Conservation (phyloP, 2,113 vertebrate species). For the Crocuta crocuta region DNA sequence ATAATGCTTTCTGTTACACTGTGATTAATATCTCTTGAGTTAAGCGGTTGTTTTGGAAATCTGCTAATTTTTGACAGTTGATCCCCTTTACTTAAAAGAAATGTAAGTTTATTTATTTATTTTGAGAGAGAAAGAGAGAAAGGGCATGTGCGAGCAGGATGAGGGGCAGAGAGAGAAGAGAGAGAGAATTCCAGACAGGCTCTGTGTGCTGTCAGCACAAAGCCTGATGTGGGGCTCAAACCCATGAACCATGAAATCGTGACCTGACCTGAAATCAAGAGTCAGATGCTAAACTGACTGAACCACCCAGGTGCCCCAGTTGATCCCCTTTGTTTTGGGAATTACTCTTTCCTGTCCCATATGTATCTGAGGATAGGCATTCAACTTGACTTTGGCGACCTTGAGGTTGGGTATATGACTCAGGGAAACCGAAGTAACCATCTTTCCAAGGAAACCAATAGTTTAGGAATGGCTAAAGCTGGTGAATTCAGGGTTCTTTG, state of each 20-base stretch:
- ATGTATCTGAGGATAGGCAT: background rate
- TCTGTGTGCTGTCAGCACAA: too few relatives aligned
- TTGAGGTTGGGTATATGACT: background rate
- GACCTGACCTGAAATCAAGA: too few relatives aligned
- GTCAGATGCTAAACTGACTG: too few relatives aligned
- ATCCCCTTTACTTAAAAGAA: background rate
- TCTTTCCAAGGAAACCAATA: background rate
- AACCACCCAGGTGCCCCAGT: too few relatives aligned
- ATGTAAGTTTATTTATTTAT: too few relatives aligned
- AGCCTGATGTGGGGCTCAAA: too few relatives aligned
- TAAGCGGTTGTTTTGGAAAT: background rate
- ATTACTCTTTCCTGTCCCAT: fast-evolving
- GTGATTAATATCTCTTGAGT: background rate
- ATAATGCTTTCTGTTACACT: background rate
- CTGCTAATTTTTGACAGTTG: background rate
- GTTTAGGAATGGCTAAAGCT: background rate
- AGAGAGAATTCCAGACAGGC: too few relatives aligned
- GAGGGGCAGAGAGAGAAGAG: too few relatives aligned
- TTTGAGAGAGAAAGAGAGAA: too few relatives aligned
- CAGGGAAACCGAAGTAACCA: background rate
- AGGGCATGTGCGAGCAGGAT: too few relatives aligned
- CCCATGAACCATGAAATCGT: too few relatives aligned
- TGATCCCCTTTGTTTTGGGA: too few relatives aligned
- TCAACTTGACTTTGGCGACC: background rate
- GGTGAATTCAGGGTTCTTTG: background rate